Conservation (phyloP, 2,888 invertebrate species). For the Cremastinae sp. region DNA sequence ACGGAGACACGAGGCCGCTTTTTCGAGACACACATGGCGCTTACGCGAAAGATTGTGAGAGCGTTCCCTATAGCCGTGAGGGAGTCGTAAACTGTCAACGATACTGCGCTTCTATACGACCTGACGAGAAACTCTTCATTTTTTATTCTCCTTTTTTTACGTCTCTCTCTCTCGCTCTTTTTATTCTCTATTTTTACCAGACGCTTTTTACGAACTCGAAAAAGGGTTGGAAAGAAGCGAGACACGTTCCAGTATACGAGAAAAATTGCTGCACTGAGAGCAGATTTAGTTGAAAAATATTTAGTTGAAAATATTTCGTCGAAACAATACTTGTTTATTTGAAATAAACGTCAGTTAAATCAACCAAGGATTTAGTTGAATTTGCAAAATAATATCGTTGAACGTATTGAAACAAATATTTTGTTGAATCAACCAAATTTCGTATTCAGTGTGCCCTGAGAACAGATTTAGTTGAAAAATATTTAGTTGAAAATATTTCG, state of each 20-base stretch:
- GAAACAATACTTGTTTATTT: too few relatives aligned
- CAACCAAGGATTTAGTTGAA: too few relatives aligned
- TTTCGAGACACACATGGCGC: slow-evolving; percentile 70
- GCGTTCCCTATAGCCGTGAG: slow-evolving; percentile 40
- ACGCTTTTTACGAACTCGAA: slow-evolving; percentile 5
- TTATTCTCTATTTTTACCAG: slow-evolving; percentile 47
- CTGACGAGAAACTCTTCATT: slow-evolving; percentile 53
- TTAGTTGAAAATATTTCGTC: too few relatives aligned
- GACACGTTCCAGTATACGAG: background rate
- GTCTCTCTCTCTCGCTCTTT: slow-evolving; percentile 25
- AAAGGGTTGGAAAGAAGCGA: slow-evolving; percentile 21
- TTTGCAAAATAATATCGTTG: too few relatives aligned
- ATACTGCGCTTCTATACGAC: slow-evolving; percentile 66
- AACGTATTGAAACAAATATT: too few relatives aligned
- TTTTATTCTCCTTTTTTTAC: slow-evolving; percentile 23
- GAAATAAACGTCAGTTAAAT: too few relatives aligned
- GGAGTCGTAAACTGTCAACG: slow-evolving; percentile 73
- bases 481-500: too few relatives aligned
- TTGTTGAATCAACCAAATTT: too few relatives aligned
- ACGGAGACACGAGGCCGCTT: slow-evolving; percentile 43
- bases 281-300: too few relatives aligned
- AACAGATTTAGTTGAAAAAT: too few relatives aligned
- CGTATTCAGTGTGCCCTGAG: too few relatives aligned
- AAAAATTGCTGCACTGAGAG: too few relatives aligned
- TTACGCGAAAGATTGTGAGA: slow-evolving; percentile 69